Evolutionary conservation across 2,888 invertebrate genomes (phyloP).

Genomic region (Plagodis dolabraria): DNA sequence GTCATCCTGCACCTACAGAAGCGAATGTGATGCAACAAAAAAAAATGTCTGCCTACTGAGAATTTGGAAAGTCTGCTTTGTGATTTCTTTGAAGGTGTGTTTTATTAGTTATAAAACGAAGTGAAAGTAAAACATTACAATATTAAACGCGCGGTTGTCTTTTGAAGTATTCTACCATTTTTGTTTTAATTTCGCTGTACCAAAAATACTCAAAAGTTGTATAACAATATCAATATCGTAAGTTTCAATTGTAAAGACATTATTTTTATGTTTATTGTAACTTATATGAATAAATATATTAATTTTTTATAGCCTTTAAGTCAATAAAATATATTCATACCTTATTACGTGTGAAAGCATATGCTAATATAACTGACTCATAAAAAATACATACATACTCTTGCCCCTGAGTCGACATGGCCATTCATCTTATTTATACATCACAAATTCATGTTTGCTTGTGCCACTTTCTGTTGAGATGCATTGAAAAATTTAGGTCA

Average conservation of each 20-base stretch:
- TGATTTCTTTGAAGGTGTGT: constrained; percentile 43
- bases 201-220: not conserved
- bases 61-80: constrained; percentile 59
- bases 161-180: constrained; percentile 5
- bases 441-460: constrained; percentile 52
- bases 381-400: constrained; percentile 26
- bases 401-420: constrained; percentile 24
- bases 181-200: constrained; percentile 1
- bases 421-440: constrained; percentile 62
- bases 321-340: constrained; percentile 19
- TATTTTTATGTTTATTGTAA: constrained; percentile 9
- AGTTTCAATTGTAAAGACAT: constrained; percentile 13
- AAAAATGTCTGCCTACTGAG: constrained; percentile 50
- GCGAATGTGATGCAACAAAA: constrained; percentile 60
- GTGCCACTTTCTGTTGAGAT: constrained; percentile 53
- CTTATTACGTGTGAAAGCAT: constrained; percentile 27
- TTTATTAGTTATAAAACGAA: constrained; percentile 38
- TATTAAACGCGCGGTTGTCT: constrained; percentile 2
- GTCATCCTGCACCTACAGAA: constrained; percentile 64
- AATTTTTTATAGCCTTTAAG: constrained; percentile 22
- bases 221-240: constrained; percentile 3
- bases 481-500: constrained; percentile 65
- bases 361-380: constrained; percentile 5
- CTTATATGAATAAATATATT: constrained; percentile 9
- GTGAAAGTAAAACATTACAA: constrained; percentile 31